A percentile compares a stretch with the other conserved stretches of the same genome.
These are phyloP conservation scores for Seriola dumerili DNA, from an alignment of 2,113 vertebrate genomes.

Conservation along the genomic window DNA sequence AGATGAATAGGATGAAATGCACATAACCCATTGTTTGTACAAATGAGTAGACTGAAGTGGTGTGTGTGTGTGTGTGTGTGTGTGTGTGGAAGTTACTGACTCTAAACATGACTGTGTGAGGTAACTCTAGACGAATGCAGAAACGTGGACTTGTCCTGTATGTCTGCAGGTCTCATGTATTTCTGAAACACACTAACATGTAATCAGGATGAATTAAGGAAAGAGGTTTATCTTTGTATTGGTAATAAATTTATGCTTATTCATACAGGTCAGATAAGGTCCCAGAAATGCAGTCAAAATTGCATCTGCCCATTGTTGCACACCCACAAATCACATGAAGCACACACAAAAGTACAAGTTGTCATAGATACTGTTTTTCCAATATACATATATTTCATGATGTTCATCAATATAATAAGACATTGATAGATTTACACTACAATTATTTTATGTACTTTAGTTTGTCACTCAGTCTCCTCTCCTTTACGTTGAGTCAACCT, in stretches of 20 bases:
- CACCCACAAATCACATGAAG: constrained; percentile 71
- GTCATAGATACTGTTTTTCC: constrained; percentile 82
- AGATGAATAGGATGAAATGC: background rate
- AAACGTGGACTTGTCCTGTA: constrained; percentile 14
- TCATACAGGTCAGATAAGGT: constrained; percentile 73
- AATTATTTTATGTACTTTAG: constrained; percentile 86
- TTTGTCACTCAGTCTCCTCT: constrained; percentile 81
- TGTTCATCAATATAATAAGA: constrained; percentile 90
- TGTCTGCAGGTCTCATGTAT: constrained; percentile 37
- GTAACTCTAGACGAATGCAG: constrained; percentile 24
- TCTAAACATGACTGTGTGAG: constrained; percentile 7
- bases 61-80: background rate
- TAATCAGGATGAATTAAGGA: constrained; percentile 45
- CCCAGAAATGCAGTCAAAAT: constrained; percentile 69
- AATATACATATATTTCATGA: constrained; percentile 88
- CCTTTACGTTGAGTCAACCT: constrained; percentile 75
- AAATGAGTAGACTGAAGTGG: background rate
- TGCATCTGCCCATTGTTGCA: constrained; percentile 69
- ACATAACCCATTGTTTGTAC: background rate
- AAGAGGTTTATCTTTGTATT: constrained; percentile 51
- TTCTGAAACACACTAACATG: constrained; percentile 40
- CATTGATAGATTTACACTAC: constrained; percentile 90
- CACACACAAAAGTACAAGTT: constrained; percentile 80
- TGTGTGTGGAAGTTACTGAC: background rate
- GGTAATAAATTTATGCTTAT: constrained; percentile 71